phyloP scores from a whole-genome alignment of 1,140 invertebrate genomes.

The Bombus superbus region DNA sequence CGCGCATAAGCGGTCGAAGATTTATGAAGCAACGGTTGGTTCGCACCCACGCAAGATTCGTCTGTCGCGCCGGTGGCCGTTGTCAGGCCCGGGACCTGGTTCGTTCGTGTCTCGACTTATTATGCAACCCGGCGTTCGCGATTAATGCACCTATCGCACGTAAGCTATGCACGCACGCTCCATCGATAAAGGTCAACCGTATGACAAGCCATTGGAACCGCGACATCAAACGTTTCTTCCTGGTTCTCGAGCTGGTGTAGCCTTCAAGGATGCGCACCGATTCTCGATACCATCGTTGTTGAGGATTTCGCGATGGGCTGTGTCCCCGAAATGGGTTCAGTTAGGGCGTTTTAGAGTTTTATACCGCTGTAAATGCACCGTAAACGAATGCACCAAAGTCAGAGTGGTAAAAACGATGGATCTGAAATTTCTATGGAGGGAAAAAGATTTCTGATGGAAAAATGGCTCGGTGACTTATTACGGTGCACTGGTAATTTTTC shows the following conservation, averaged over 20 bases:
- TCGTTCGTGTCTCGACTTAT: conserved; percentile 64
- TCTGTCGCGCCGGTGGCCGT: conserved; percentile 61
- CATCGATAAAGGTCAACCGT: conserved; percentile 62
- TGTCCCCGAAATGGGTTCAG: too few species aligned
- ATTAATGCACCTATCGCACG: conserved; percentile 73
- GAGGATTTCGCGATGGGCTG: too few species aligned
- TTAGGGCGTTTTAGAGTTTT: neutral
- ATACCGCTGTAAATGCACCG: too few species aligned
- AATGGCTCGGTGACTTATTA: too few species aligned
- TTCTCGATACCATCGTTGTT: neutral
- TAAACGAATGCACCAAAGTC: too few species aligned
- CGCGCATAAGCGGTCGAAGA: conserved; percentile 55
- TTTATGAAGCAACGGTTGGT: conserved; percentile 69
- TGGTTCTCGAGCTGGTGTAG: conserved; percentile 28
- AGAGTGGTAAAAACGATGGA: too few species aligned
- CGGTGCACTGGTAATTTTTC: too few species aligned
- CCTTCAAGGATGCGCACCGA: conserved; percentile 13
- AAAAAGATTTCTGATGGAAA: too few species aligned
- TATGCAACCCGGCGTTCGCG: conserved; percentile 66
- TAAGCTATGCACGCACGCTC: conserved; percentile 48
- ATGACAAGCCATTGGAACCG: conserved; percentile 39
- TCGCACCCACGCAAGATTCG: conserved; percentile 69
- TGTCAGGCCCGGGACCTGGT: conserved; percentile 54
- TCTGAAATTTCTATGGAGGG: too few species aligned
- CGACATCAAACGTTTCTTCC: conserved; percentile 32